phyloP scores from a whole-genome alignment of 2,797 vertebrate species.

The Pogonophryne albipinna region DNA sequence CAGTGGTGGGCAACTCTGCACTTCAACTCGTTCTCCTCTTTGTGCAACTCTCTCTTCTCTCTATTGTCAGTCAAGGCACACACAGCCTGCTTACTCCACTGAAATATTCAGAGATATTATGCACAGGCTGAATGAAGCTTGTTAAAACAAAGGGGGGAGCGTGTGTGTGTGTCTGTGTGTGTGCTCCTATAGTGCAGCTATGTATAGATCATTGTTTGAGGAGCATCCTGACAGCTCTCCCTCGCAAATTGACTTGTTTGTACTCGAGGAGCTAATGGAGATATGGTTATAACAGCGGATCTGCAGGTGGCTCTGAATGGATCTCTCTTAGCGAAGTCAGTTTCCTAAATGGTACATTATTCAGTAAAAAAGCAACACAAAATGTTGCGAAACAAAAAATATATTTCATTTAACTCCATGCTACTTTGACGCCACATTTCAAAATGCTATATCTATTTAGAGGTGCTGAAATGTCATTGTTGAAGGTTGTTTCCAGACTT shows the following conservation, averaged over 20 bases:
- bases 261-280: slow-evolving; percentile 34
- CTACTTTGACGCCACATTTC: too few species aligned
- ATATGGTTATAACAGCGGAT: background rate
- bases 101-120: slow-evolving; percentile 55
- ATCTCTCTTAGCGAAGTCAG: background rate
- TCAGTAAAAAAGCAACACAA: too few species aligned
- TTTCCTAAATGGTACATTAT: too few species aligned
- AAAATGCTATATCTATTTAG: too few species aligned
- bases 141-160: slow-evolving; percentile 43
- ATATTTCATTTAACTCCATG: too few species aligned
- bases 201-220: slow-evolving; percentile 42
- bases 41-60: background rate
- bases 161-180: background rate
- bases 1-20: slow-evolving; percentile 50
- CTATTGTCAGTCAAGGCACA: slow-evolving; percentile 54
- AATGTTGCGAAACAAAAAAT: too few species aligned
- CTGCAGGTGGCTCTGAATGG: background rate
- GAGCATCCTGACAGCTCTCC: slow-evolving; percentile 46
- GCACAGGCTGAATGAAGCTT: slow-evolving; percentile 32
- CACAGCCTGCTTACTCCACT: slow-evolving; percentile 22
- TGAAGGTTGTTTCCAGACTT: too few species aligned
- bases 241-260: slow-evolving; percentile 50
- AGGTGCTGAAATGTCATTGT: too few species aligned
- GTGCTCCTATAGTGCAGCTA: slow-evolving; percentile 14
- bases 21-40: slow-evolving; percentile 34